Percentiles rank a stretch among this genome's conserved stretches.
Evolutionary conservation across 2,113 vertebrate species (phyloP).

Genomic region (Ascaphus truei): DNA sequence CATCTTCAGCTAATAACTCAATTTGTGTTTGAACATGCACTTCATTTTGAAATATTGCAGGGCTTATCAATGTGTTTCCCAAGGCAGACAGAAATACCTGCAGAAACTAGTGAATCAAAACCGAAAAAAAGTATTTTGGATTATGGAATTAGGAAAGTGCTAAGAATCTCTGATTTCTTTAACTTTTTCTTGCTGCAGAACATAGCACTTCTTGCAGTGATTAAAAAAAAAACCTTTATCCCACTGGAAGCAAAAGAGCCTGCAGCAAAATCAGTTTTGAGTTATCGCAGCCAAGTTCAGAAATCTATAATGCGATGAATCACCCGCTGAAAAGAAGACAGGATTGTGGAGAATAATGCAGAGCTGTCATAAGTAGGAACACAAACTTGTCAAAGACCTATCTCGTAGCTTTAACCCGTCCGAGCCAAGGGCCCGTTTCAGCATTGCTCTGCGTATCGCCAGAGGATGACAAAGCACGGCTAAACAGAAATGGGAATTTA

Average conservation of each 20-base stretch:
- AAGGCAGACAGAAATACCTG: neutral
- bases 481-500: too few species aligned
- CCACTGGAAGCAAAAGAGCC: slow-evolving; percentile 11
- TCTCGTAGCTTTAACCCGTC: neutral
- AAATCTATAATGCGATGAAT: slow-evolving; percentile 29
- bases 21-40: neutral
- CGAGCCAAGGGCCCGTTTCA: neutral
- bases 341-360: neutral
- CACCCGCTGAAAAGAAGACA: slow-evolving; percentile 22
- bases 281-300: slow-evolving; percentile 11
- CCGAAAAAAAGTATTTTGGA: neutral
- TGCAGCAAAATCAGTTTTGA: slow-evolving; percentile 15
- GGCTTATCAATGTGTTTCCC: neutral
- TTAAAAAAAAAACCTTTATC: slow-evolving; percentile 12
- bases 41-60: neutral
- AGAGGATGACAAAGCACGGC: too few species aligned
- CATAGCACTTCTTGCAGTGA: neutral
- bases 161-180: neutral
- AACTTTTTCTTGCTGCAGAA: neutral
- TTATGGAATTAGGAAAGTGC: neutral
- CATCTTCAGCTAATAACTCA: neutral
- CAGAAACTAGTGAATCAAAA: neutral
- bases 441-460: too few species aligned
- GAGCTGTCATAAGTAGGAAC: slow-evolving; percentile 15
- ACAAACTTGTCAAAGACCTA: neutral